These are phyloP conservation scores for Masnerella sp. DNA, from an alignment of 2,888 invertebrate genomes.

Conservation along the genomic window DNA sequence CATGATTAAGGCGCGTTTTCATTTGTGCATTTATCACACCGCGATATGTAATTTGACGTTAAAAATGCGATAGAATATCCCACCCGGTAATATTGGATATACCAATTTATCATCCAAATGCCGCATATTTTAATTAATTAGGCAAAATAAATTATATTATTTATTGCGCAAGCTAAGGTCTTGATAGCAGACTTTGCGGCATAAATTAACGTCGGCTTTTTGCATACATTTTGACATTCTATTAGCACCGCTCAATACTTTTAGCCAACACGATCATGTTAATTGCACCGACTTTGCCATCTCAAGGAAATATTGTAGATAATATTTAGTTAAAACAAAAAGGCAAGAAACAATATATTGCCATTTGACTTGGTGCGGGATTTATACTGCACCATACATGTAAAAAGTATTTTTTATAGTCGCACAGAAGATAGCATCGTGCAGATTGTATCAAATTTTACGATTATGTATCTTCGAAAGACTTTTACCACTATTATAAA, in stretches of 20 bases:
- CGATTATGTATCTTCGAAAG: constrained; percentile 42
- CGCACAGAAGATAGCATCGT: constrained; percentile 7
- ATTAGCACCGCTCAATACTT: constrained; percentile 38
- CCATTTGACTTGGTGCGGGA: constrained; percentile 16
- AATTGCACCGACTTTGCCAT: too few species aligned
- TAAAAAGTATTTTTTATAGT: constrained; percentile 32
- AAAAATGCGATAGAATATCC: constrained; percentile 56
- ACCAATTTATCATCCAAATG: constrained; percentile 55
- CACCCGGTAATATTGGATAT: constrained; percentile 52
- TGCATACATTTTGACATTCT: constrained; percentile 39
- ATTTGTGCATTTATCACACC: constrained; percentile 49
- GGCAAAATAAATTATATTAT: constrained; percentile 39
- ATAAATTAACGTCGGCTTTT: constrained; percentile 43
- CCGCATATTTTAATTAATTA: constrained; percentile 49
- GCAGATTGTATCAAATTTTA: constrained; percentile 47
- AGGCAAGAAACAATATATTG: constrained; percentile 7
- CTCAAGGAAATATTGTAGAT: too few species aligned
- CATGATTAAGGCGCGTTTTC: constrained; percentile 56
- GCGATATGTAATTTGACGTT: constrained; percentile 52
- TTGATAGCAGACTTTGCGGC: constrained; percentile 35
- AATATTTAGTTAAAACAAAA: too few species aligned
- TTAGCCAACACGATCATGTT: constrained; percentile 17
- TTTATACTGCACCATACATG: constrained; percentile 25
- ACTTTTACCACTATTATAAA: constrained; percentile 39
- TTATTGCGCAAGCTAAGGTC: constrained; percentile 30